Base-by-base conservation (phyloP, 2,797 vertebrate species). In the Syngnathus acus region DNA sequence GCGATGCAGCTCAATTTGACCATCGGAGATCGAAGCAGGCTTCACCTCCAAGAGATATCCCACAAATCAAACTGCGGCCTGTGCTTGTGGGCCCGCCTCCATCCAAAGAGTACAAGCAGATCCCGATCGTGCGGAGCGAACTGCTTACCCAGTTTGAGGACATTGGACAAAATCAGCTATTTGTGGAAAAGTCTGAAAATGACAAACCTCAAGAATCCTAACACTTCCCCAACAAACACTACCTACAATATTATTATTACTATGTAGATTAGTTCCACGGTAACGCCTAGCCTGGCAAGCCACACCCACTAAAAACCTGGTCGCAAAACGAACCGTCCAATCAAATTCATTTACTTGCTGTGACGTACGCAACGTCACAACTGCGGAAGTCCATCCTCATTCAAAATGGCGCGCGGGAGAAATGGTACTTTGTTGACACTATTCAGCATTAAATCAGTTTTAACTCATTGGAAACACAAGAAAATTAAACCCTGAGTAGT, bases 91-190 rank as follows among this genome's bases (percentile, higher is more conserved):
- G 38, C 0, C 62, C 42, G 2, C 13, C 38, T 0, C 57, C 61
- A 0, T 72, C 83, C 2, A 21, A 13, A 0, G 55, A 65, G 0
- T 87, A 89, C 3, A 82, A 66, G 47, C 80, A 39, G 23, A 79
- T 83, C 38, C 82, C 79, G 0, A 63, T 61, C 0, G 71, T 83
- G 26, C 77, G 63, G 65, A 73, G 64, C 19, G 75, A 89, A 13
- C 72, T 87, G 17, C 64, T 90, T 60, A 89, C 78, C 11, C 83
- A 79, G 73, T 88, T 89, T 69, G 86, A 91, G 68, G 89, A 90
- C 66, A 74, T 89, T 0, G 78, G 65, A 5, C 83, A 74, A 73
- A 84, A 89, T 14, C 77, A 62, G 6, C 11, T 92, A 0, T 64
- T 79, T 26, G 19, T 60, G 38, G 58, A 42, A n/a, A 21, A 32